Base-by-base conservation (phyloP, 2,113 vertebrate genomes). In the Anguilla japonica region DNA sequence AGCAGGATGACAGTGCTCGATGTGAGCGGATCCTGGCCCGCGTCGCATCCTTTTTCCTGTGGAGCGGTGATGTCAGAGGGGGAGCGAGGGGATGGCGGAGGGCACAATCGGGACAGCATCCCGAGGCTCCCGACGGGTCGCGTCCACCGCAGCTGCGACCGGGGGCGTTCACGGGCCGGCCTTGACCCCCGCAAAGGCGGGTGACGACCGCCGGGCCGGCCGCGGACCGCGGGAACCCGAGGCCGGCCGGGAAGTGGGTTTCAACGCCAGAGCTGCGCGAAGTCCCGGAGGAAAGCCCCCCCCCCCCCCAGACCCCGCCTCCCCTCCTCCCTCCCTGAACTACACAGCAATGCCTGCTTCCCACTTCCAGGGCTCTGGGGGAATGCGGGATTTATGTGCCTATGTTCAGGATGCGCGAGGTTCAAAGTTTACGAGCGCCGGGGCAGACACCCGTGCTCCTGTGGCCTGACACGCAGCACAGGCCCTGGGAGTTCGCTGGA, bases 41-140 rank as follows among this genome's bases (percentile, higher is more conserved):
- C 90, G 89, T 43, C 91, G 86, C 87, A 60, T 92, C 90, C 87
- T 90, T 91, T 75, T 93, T 95, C 94, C 94, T 94, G 91, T 89
- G 86, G 83, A 88, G 88, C 83, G 82, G 87, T 92, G 87, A 93
- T 91, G 92, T 91, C 91, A 94, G 86, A 89, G 89, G 56, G 84
- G 3, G 34, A 67, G 26, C 50, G 85, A 83, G 63, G 39, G 41
- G 63, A 84, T 34, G 46, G 71, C 80, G 83, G 22, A 34, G 20
- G 53, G 50, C 29, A 22, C 11, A 13, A 5, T 9, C 41, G 57
- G 80, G 41, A 29, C 50, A 53, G 7, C 7, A 53, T 9, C 82
- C 84, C 90, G 85, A 85, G 60, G 8, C 22, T 56, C 18, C 22
- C 41, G 41, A 34, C n/a, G n/a, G 87, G 84, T 79, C 75, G 86